Conservation (phyloP, 2,113 vertebrate genomes). For the Burhinus oedicnemus region DNA sequence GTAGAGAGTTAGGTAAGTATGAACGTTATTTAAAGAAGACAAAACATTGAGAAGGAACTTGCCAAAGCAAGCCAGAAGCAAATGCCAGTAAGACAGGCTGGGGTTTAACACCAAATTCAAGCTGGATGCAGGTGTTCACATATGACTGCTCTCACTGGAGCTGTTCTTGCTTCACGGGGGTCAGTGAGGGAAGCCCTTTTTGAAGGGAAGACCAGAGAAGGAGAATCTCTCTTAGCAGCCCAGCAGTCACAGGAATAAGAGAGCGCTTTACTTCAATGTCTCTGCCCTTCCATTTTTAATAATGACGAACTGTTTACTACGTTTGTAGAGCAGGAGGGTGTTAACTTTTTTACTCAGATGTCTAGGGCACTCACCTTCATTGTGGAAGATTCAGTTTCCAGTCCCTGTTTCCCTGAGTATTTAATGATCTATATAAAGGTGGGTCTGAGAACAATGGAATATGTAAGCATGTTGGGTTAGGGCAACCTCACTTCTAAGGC, state of each 20-base stretch:
- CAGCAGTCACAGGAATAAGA: not conserved
- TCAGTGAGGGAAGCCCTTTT: not conserved
- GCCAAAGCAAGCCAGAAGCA: not conserved
- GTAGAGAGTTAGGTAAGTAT: not conserved
- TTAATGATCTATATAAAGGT: constrained; percentile 6
- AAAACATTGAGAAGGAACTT: not conserved
- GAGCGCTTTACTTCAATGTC: not conserved
- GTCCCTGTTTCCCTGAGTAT: not conserved
- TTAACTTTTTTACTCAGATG: not conserved
- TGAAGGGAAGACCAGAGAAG: not conserved
- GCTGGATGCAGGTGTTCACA: not conserved
- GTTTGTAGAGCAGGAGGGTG: not conserved
- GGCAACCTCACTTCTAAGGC: not conserved
- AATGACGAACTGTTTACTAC: not conserved
- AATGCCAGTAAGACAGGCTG: not conserved
- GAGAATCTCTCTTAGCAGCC: not conserved
- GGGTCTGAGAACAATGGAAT: not conserved
- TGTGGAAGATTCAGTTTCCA: not conserved
- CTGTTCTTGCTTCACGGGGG: not conserved
- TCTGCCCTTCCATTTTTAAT: not conserved
- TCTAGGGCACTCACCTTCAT: constrained; percentile 10
- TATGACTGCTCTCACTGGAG: not conserved
- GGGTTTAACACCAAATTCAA: not conserved
- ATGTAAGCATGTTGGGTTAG: not conserved
- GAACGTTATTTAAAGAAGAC: not conserved